These are phyloP conservation scores for Cheiracanthium punctorium DNA, from an alignment of 2,888 invertebrate genomes.

Conservation along the genomic window DNA sequence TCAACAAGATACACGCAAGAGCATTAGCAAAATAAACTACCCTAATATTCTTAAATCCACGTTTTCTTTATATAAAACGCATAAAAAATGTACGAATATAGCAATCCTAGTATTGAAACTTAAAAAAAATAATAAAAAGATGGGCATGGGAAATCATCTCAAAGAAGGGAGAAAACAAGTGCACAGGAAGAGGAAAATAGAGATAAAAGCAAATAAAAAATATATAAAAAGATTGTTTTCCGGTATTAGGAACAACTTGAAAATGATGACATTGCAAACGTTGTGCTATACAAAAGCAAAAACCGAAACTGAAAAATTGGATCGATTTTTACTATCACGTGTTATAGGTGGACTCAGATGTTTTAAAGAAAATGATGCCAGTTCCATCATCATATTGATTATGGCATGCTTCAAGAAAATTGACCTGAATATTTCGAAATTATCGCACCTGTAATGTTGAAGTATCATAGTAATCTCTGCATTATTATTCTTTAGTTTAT, in stretches of 20 bases:
- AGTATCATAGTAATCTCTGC: not conserved
- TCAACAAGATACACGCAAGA: too few relatives aligned
- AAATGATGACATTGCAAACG: not conserved
- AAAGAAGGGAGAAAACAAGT: not conserved
- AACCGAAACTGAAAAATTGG: not conserved
- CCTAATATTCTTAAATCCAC: too few relatives aligned
- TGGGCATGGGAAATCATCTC: not conserved
- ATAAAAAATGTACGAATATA: not conserved
- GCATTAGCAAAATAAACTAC: too few relatives aligned
- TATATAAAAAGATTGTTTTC: constrained; percentile 7
- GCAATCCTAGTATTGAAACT: not conserved
- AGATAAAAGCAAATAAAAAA: not conserved
- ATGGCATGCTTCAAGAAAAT: not conserved
- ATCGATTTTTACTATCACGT: not conserved
- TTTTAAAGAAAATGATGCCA: constrained; percentile 5
- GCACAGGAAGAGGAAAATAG: not conserved
- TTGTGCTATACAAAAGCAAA: not conserved
- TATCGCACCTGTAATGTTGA: not conserved
- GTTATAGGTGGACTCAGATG: not conserved
- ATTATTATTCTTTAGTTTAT: not conserved
- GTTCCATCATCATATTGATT: not conserved
- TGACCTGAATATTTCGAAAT: constrained; percentile 4
- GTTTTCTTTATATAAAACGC: too few relatives aligned
- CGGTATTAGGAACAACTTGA: not conserved
- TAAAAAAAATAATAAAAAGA: not conserved